Evolutionary conservation across 2,888 invertebrate species (phyloP).

Genomic region (Rugalucina vietnamica): DNA sequence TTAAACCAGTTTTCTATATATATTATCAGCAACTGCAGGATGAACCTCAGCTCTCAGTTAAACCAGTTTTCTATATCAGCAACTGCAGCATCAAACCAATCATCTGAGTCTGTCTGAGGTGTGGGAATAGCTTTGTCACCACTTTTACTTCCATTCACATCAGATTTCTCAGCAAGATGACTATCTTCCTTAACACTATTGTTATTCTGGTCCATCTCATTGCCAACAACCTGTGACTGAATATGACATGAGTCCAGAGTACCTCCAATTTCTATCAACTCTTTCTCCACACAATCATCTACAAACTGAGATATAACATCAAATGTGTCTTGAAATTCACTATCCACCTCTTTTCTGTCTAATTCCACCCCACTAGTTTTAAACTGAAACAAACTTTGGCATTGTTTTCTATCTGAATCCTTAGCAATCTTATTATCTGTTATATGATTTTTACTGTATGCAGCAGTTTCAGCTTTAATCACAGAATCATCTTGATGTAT

Average conservation of each 20-base stretch:
- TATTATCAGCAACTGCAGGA: too few species aligned
- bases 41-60: not conserved
- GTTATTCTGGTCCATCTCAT: not conserved
- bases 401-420: too few species aligned
- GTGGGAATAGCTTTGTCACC: not conserved
- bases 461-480: too few species aligned
- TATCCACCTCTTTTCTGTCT: too few species aligned
- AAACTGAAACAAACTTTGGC: too few species aligned
- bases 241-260: not conserved
- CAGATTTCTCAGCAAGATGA: not conserved
- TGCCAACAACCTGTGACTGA: not conserved
- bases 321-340: not conserved
- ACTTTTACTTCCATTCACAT: not conserved
- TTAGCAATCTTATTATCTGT: too few species aligned
- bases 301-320: not conserved
- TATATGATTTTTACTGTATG: too few species aligned
- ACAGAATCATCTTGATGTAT: too few species aligned
- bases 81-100: conserved; percentile 43
- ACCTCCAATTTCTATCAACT: not conserved
- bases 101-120: conserved; percentile 19
- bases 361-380: too few species aligned
- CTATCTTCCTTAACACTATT: not conserved
- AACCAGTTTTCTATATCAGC: conserved; percentile 37
- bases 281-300: not conserved
- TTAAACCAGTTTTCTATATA: too few species aligned